phyloP scores from a whole-genome alignment of 2,113 vertebrate genomes.

The Apodemus sylvaticus region DNA sequence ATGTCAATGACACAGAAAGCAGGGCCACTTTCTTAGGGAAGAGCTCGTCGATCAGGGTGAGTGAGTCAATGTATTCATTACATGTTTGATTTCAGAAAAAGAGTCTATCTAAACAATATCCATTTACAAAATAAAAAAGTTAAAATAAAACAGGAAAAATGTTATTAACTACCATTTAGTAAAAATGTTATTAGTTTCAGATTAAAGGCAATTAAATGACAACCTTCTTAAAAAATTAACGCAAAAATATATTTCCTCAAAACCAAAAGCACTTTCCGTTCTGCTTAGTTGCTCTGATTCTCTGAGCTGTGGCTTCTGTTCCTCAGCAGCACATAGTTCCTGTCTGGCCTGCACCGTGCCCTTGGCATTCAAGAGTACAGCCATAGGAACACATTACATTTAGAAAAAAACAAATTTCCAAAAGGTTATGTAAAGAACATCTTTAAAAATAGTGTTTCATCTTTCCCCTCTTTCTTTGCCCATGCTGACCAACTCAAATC shows the following conservation, averaged over 20 bases:
- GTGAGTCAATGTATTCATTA: background rate
- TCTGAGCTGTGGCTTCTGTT: background rate
- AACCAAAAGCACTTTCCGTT: background rate
- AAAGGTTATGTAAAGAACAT: conserved; percentile 6
- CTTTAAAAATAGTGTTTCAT: conserved; percentile 27
- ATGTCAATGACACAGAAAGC: background rate
- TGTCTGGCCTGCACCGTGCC: background rate
- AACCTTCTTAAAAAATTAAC: conserved; percentile 36
- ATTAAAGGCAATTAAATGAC: conserved; percentile 21
- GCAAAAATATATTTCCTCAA: background rate
- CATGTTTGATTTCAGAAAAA: conserved; percentile 30
- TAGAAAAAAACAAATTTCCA: background rate
- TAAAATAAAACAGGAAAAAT: conserved; percentile 1
- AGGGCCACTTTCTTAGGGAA: background rate
- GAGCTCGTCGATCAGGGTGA: background rate
- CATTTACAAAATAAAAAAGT: background rate
- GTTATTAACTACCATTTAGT: conserved; percentile 21
- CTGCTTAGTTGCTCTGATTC: background rate
- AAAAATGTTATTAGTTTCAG: conserved; percentile 26
- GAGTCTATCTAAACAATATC: background rate
- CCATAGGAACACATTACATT: background rate
- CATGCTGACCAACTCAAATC: background rate
- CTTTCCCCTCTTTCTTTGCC: background rate
- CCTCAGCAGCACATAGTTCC: background rate
- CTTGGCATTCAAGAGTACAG: background rate